A percentile compares a stretch with the other conserved stretches of the same genome.
Conservation (phyloP, 2,797 vertebrate genomes). For the Semaprochilodus insignis region DNA sequence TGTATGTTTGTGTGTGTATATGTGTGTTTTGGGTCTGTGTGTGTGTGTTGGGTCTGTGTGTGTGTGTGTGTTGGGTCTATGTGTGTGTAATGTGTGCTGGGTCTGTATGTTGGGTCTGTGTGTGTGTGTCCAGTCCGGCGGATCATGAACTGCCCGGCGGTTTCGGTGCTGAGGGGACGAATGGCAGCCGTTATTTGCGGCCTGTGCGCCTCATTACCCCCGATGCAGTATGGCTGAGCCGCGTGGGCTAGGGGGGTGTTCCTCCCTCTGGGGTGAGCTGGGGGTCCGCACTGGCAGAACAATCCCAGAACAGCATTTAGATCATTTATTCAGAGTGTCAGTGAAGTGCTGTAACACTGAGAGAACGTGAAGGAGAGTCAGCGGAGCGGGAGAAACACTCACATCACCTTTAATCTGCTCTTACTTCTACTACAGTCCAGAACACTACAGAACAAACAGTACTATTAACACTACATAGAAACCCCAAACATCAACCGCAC, state of each 20-base stretch:
- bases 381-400: no score
- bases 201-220: slow-evolving; percentile 80
- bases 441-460: no score
- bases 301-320: not conserved
- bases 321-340: not conserved
- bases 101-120: slow-evolving; percentile 48
- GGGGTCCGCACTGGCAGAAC: not conserved
- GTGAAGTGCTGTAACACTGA: not conserved
- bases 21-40: no score
- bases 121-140: slow-evolving; percentile 57
- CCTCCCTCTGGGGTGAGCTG: not conserved
- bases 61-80: no score
- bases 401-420: no score
- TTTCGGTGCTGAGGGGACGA: slow-evolving; percentile 66
- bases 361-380: no score
- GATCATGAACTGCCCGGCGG: slow-evolving; percentile 63
- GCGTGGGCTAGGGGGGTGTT: slow-evolving; percentile 65
- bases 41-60: no score
- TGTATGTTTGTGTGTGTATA: no score
- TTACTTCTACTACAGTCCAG: no score
- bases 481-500: no score
- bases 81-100: not conserved
- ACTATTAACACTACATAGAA: no score
- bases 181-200: slow-evolving; percentile 82
- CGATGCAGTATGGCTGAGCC: slow-evolving; percentile 75